Percentiles rank a stretch among this genome's conserved stretches.
Evolutionary conservation across 37 sponge, comb jelly and placozoan genomes (phyloP).

Genomic region (Cladorhizidae sp.): DNA sequence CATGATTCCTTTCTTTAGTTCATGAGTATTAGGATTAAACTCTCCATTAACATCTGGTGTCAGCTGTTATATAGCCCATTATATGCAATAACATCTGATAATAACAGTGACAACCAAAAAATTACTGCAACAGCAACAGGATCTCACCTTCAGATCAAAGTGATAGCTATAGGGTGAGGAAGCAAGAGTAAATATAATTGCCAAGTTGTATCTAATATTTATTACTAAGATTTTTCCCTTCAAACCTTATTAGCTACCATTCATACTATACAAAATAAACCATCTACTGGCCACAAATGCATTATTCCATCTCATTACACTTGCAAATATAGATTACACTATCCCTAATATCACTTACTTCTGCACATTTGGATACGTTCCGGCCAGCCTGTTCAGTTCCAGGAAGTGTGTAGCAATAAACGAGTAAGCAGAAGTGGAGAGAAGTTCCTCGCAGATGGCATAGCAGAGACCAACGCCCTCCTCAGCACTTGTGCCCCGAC

Average conservation of each 20-base stretch:
- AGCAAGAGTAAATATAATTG: too few relatives aligned
- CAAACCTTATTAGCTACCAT: too few relatives aligned
- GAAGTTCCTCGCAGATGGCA: conserved; percentile 91
- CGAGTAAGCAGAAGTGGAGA: conserved; percentile 68
- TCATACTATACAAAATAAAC: too few relatives aligned
- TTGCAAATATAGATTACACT: background rate
- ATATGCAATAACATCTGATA: background rate
- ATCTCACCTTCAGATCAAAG: conserved; percentile 82
- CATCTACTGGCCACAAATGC: too few relatives aligned
- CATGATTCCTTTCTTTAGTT: conserved; percentile 54
- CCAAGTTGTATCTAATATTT: too few relatives aligned
- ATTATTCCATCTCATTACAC: background rate
- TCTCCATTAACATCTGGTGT: background rate
- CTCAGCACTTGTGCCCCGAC: conserved; percentile 92
- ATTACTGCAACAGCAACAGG: background rate
- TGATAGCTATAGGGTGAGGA: conserved; percentile 68
- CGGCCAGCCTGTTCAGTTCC: conserved; percentile 81
- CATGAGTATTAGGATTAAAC: conserved; percentile 55
- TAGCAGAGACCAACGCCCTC: conserved; percentile 97
- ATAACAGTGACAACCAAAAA: background rate
- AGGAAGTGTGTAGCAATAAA: conserved; percentile 93
- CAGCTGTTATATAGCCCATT: background rate
- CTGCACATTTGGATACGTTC: conserved; percentile 89
- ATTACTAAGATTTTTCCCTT: too few relatives aligned
- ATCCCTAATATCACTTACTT: conserved; percentile 89